Evolutionary conservation across 2,888 invertebrate genomes (phyloP).

Genomic region (Hydrotaea diabolus): DNA sequence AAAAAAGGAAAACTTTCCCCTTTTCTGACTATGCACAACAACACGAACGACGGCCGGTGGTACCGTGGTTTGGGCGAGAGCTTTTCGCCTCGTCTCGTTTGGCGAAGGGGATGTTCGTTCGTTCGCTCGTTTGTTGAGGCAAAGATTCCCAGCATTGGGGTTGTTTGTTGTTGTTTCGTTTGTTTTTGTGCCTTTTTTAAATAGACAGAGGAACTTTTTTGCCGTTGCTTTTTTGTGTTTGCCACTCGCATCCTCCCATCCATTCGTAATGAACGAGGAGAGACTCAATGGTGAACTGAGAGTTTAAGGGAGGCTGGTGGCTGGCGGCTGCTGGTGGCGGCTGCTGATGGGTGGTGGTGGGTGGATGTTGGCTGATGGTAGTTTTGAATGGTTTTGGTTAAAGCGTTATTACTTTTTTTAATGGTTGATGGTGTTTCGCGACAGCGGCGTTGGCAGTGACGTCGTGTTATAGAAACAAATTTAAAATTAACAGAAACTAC

Average conservation of each 20-base stretch:
- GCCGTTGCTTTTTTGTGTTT: conserved; percentile 53
- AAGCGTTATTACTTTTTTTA: conserved; percentile 63
- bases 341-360: conserved; percentile 38
- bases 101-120: conserved; percentile 45
- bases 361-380: conserved; percentile 57
- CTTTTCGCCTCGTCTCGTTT: conserved; percentile 67
- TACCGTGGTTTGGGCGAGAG: conserved; percentile 74
- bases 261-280: conserved; percentile 20
- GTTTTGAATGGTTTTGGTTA: conserved; percentile 57
- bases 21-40: conserved; percentile 9
- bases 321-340: conserved; percentile 56
- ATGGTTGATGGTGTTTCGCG: conserved; percentile 61
- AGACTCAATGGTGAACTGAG: conserved; percentile 37
- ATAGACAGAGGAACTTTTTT: conserved; percentile 62
- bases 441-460: conserved; percentile 61
- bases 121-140: conserved; percentile 38
- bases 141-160: conserved; percentile 23
- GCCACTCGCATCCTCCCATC: conserved; percentile 33
- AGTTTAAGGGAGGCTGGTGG: conserved; percentile 66
- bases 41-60: conserved; percentile 20
- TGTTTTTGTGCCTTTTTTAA: conserved; percentile 50
- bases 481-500: conserved; percentile 65
- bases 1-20: neutral
- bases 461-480: conserved; percentile 59
- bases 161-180: conserved; percentile 52